These are phyloP conservation scores for Maconellicoccus hirsutus DNA, from an alignment of 1,140 invertebrate species.

Conservation along the genomic window DNA sequence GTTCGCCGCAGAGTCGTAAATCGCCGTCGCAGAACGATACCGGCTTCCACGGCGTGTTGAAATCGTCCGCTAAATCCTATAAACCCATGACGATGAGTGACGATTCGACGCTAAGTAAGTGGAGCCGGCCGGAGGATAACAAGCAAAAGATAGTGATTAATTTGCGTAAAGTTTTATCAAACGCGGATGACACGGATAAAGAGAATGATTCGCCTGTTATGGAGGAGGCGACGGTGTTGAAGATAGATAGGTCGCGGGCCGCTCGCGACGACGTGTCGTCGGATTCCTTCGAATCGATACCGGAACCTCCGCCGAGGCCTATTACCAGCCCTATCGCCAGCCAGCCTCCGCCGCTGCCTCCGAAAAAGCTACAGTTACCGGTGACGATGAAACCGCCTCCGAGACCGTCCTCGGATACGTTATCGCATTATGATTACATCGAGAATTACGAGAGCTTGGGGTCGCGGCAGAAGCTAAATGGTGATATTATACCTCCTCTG, in stretches of 20 bases:
- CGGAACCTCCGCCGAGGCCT: slow-evolving; percentile 56
- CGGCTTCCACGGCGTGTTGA: background rate
- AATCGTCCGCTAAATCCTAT: background rate
- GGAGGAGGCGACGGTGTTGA: slow-evolving; percentile 28
- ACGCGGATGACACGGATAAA: slow-evolving; percentile 26
- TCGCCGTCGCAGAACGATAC: background rate
- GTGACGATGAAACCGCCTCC: slow-evolving; percentile 45
- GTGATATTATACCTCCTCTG: slow-evolving; percentile 42
- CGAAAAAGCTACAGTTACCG: slow-evolving; percentile 53
- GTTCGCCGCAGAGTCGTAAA: background rate
- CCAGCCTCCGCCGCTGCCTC: slow-evolving; percentile 69
- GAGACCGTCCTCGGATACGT: slow-evolving; percentile 46
- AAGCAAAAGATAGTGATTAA: slow-evolving; percentile 10
- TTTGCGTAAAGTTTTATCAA: slow-evolving; percentile 11
- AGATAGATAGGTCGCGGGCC: slow-evolving; percentile 29
- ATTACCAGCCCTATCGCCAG: slow-evolving; percentile 40
- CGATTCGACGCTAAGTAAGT: background rate
- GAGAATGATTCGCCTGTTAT: slow-evolving; percentile 29
- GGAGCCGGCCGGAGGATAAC: background rate
- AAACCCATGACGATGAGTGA: background rate
- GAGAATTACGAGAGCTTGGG: slow-evolving; percentile 41
- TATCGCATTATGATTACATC: slow-evolving; percentile 48
- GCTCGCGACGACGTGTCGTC: slow-evolving; percentile 13
- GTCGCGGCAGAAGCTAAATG: slow-evolving; percentile 32
- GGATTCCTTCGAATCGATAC: slow-evolving; percentile 40